These are phyloP conservation scores for Ornithoptera priamus DNA, from an alignment of 2,888 invertebrate species.

Conservation along the genomic window DNA sequence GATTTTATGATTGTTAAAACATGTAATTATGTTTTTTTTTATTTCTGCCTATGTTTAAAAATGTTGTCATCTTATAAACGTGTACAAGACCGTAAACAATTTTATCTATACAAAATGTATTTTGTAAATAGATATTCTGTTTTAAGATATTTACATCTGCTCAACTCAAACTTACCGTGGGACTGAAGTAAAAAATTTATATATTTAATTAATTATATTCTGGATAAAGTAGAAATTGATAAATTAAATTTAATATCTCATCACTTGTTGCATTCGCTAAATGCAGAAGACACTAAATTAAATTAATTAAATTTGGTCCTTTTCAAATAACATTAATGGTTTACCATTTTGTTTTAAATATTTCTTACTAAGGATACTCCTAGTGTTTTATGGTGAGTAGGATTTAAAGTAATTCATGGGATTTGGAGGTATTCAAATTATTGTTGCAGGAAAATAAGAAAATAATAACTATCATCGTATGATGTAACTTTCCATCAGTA, in stretches of 20 bases:
- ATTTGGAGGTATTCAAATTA: constrained; percentile 16
- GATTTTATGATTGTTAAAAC: constrained; percentile 45
- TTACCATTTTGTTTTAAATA: constrained; percentile 34
- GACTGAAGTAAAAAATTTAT: constrained; percentile 54
- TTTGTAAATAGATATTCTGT: constrained; percentile 76
- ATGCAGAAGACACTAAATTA: constrained; percentile 34
- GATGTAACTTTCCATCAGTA: constrained; percentile 32
- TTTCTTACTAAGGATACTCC: constrained; percentile 33
- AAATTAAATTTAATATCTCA: constrained; percentile 45
- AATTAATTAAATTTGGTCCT: constrained; percentile 37
- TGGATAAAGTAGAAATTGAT: constrained; percentile 38
- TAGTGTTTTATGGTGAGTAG: constrained; percentile 49
- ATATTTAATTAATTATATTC: constrained; percentile 42
- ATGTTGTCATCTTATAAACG: constrained; percentile 68
- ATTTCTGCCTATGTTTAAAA: constrained; percentile 42
- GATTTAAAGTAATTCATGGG: constrained; percentile 36
- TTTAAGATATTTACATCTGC: constrained; percentile 76
- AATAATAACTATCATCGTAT: constrained; percentile 18
- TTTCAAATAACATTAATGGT: constrained; percentile 16
- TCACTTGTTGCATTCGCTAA: constrained; percentile 48
- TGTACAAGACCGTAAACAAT: constrained; percentile 61
- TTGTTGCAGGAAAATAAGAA: constrained; percentile 9
- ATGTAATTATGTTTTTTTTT: constrained; percentile 36
- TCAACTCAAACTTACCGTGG: constrained; percentile 74
- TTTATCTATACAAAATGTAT: constrained; percentile 65